Conservation (phyloP, 2,888 invertebrate genomes). For the Phyllotreta cruciferae region DNA sequence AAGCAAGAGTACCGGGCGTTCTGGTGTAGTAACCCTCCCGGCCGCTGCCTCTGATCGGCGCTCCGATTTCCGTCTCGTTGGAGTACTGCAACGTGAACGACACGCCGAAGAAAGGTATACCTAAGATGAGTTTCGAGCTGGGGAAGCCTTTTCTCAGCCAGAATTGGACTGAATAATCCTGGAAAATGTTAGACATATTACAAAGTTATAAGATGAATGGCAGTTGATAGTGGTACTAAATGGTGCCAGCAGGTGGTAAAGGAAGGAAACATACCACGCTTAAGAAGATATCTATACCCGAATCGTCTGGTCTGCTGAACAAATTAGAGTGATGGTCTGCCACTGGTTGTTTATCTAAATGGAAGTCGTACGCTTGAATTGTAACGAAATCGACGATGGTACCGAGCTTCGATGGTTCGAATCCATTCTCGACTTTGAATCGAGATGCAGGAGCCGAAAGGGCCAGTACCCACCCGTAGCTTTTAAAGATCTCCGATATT, state of each 20-base stretch:
- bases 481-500: conserved; percentile 66
- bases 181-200: conserved; percentile 32
- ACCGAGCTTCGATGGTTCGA: conserved; percentile 68
- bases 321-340: conserved; percentile 64
- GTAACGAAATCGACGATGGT: conserved; percentile 72
- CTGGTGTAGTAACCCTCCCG: conserved; percentile 72
- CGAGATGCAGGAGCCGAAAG: conserved; percentile 67
- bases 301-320: conserved; percentile 61
- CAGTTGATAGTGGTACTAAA: background rate
- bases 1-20: conserved; percentile 72
- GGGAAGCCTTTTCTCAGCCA: conserved; percentile 71
- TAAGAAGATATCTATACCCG: conserved; percentile 63
- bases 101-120: conserved; percentile 76
- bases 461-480: conserved; percentile 56
- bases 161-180: conserved; percentile 74
- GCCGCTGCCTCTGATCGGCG: conserved; percentile 69
- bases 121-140: conserved; percentile 72
- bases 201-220: background rate
- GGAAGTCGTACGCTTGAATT: conserved; percentile 71
- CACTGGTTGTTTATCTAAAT: conserved; percentile 59
- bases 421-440: conserved; percentile 72
- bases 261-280: conserved; percentile 64
- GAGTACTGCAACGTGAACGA: conserved; percentile 70
- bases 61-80: conserved; percentile 64
- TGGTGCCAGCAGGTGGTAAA: background rate